These are phyloP conservation scores for Phocides pigmalion DNA, from an alignment of 1,140 invertebrate species.

Conservation along the genomic window DNA sequence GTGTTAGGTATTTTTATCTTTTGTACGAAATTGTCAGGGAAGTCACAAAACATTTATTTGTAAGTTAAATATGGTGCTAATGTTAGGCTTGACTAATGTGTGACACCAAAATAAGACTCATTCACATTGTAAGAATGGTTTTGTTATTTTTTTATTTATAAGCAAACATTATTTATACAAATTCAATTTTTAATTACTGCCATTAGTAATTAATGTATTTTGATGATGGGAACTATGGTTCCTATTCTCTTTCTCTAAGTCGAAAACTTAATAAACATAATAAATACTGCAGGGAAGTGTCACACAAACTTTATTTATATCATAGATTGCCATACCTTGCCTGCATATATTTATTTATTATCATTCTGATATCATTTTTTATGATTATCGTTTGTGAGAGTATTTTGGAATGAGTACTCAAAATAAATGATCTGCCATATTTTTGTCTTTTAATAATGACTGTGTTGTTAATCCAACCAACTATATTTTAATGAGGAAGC, in stretches of 20 bases:
- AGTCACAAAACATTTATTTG: conserved; percentile 82
- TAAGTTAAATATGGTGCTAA: conserved; percentile 82
- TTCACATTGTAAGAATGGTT: conserved; percentile 78
- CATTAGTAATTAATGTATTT: conserved; percentile 74
- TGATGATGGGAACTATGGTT: conserved; percentile 57
- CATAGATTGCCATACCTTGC: conserved; percentile 80
- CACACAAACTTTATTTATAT: conserved; percentile 74
- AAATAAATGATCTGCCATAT: conserved; percentile 83
- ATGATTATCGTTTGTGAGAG: conserved; percentile 77
- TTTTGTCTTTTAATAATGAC: conserved; percentile 81
- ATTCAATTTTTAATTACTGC: conserved; percentile 76
- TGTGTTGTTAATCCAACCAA: conserved; percentile 77
- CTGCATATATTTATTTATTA: conserved; percentile 79
- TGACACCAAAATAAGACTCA: conserved; percentile 81
- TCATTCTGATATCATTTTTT: conserved; percentile 68
- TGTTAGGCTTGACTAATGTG: conserved; percentile 81
- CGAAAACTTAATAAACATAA: conserved; percentile 62
- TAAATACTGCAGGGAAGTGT: conserved; percentile 77
- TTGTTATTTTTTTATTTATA: conserved; percentile 81
- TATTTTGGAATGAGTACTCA: conserved; percentile 78
- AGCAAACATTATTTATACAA: conserved; percentile 81
- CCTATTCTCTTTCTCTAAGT: conserved; percentile 47
- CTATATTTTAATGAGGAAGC: conserved; percentile 67
- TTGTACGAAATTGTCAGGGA: conserved; percentile 79
- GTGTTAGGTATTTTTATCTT: conserved; percentile 82